Evolutionary conservation across 1,140 invertebrate genomes (phyloP).

Genomic region (Dufourea novaeangliae): DNA sequence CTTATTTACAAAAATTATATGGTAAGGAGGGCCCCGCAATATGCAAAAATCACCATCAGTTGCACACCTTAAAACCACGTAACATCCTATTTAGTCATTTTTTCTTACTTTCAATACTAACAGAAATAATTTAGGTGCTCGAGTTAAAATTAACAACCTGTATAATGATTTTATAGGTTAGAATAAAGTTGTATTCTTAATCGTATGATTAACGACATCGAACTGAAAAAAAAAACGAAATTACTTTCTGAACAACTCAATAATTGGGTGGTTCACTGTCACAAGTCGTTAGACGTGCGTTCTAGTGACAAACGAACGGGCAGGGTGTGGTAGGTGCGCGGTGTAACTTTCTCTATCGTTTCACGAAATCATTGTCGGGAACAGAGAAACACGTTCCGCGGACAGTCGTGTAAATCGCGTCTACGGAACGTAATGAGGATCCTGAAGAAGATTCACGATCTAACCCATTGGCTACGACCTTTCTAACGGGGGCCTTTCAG

Average conservation of each 20-base stretch:
- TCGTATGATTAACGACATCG: not conserved
- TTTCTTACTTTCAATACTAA: too few species aligned
- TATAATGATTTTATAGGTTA: too few species aligned
- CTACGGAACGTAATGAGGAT: conserved; percentile 67
- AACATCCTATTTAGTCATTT: too few species aligned
- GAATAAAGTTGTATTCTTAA: too few species aligned
- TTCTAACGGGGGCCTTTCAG: conserved; percentile 64
- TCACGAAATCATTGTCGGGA: conserved; percentile 18
- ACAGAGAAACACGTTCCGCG: not conserved
- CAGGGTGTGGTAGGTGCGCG: conserved; percentile 6
- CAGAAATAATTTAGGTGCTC: too few species aligned
- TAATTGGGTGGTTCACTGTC: not conserved
- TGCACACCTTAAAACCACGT: too few species aligned
- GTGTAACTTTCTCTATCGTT: conserved; percentile 32
- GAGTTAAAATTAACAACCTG: too few species aligned
- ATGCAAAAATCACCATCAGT: too few species aligned
- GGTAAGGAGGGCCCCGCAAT: too few species aligned
- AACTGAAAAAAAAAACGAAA: not conserved
- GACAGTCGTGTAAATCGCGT: conserved; percentile 45
- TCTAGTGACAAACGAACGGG: conserved; percentile 16
- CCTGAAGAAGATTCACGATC: conserved; percentile 66
- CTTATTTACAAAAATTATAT: too few species aligned
- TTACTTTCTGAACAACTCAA: not conserved
- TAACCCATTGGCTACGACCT: conserved; percentile 69
- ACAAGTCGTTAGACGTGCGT: not conserved